phyloP scores from a whole-genome alignment of 2,797 vertebrate genomes.

The Phyllotis vaccarum region DNA sequence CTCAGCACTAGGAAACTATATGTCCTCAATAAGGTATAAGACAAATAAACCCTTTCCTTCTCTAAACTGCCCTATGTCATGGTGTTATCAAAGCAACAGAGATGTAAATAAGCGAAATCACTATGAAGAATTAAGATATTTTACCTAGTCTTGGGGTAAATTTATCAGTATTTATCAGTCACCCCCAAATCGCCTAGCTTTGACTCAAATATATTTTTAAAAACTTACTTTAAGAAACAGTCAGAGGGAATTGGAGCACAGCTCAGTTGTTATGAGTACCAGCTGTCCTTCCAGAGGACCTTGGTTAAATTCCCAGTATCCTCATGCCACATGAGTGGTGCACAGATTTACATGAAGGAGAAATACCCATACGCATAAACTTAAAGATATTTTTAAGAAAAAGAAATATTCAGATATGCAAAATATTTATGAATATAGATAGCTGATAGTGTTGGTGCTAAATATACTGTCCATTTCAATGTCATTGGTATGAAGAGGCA shows the following conservation, averaged over 20 bases:
- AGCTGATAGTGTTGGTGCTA: not conserved
- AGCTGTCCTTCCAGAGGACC: not conserved
- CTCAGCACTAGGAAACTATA: conserved; percentile 8
- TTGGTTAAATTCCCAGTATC: not conserved
- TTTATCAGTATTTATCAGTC: conserved; percentile 33
- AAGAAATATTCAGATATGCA: not conserved
- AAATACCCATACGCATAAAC: not conserved
- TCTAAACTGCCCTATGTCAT: not conserved
- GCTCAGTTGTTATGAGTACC: not conserved
- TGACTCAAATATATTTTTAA: conserved; percentile 24
- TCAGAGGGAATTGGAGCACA: not conserved
- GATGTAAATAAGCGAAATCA: not conserved
- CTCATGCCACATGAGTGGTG: not conserved
- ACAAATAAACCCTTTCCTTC: not conserved
- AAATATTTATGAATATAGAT: not conserved
- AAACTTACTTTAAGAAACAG: not conserved
- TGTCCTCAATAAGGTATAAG: not conserved
- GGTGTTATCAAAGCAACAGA: not conserved
- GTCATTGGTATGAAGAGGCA: not conserved
- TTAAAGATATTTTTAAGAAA: not conserved
- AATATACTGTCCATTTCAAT: not conserved
- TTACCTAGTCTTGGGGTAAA: not conserved
- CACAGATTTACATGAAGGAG: not conserved
- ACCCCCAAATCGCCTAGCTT: not conserved
- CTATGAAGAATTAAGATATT: conserved; percentile 13